phyloP scores from a whole-genome alignment of 2,888 invertebrate genomes.

The Parelbella ahira region DNA sequence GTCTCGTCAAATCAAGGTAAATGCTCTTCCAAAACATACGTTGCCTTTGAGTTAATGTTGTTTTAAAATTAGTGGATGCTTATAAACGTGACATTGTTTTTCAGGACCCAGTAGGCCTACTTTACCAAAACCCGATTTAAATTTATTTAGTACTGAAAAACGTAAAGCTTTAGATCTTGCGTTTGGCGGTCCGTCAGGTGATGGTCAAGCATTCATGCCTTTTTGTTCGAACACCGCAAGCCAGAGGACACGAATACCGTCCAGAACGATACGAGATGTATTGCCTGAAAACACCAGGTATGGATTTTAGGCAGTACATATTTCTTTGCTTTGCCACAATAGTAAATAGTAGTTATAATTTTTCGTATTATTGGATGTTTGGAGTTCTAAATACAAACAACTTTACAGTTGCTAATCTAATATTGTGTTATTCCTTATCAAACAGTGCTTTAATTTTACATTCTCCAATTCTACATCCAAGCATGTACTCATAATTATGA shows the following conservation, averaged over 20 bases:
- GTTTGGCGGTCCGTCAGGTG: conserved; percentile 70
- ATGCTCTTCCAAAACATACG: conserved; percentile 20
- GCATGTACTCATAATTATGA: no score
- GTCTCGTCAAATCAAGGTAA: conserved; percentile 84
- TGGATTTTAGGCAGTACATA: no score
- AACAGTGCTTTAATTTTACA: no score
- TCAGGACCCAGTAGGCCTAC: conserved; percentile 70
- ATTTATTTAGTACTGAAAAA: conserved; percentile 73
- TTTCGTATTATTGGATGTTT: no score
- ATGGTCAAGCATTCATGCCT: conserved; percentile 76
- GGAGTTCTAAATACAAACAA: no score
- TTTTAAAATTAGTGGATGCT: background rate
- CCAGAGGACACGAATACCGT: conserved; percentile 57
- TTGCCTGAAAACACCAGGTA: conserved; percentile 55
- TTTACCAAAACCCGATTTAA: conserved; percentile 69
- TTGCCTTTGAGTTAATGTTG: conserved; percentile 1
- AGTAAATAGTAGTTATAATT: no score
- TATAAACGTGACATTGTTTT: conserved; percentile 30
- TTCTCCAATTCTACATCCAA: no score
- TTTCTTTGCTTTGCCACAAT: no score
- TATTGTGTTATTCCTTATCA: no score
- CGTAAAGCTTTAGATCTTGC: conserved; percentile 82
- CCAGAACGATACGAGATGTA: conserved; percentile 71
- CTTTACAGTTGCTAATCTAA: no score
- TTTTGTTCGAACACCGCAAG: conserved; percentile 53